These are phyloP conservation scores for Centropus bengalensis DNA, from an alignment of 2,113 vertebrate genomes.

Conservation along the genomic window DNA sequence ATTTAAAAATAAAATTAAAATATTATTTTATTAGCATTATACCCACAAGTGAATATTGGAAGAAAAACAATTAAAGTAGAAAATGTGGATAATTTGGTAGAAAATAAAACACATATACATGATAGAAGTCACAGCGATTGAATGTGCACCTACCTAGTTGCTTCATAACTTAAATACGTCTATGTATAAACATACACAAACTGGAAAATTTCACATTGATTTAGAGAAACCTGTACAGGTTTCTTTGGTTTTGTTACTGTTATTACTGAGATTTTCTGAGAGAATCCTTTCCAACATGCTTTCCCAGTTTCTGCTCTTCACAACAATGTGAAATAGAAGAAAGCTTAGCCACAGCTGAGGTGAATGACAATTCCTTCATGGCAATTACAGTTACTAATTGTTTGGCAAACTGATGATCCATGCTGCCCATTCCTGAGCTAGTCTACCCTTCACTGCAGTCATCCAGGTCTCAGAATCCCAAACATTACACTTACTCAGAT, in stretches of 20 bases:
- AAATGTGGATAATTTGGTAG: neutral
- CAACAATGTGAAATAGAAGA: neutral
- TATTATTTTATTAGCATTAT: neutral
- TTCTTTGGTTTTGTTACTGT: neutral
- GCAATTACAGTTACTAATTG: neutral
- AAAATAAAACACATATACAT: neutral
- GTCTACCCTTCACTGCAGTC: neutral
- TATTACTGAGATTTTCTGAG: neutral
- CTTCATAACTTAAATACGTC: neutral
- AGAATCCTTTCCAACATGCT: neutral
- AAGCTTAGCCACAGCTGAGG: neutral
- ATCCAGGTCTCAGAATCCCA: neutral
- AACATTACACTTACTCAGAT: neutral
- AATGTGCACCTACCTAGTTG: neutral
- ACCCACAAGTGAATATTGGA: neutral
- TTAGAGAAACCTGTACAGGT: neutral
- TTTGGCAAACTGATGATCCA: neutral
- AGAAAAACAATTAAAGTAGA: neutral
- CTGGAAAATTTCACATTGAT: neutral
- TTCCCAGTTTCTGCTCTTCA: neutral
- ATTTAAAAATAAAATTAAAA: conserved; percentile 28
- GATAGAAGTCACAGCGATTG: neutral
- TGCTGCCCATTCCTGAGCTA: neutral
- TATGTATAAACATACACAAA: neutral
- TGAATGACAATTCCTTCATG: neutral